Conservation (phyloP, 2,888 invertebrate genomes). For the Acheta domesticus region DNA sequence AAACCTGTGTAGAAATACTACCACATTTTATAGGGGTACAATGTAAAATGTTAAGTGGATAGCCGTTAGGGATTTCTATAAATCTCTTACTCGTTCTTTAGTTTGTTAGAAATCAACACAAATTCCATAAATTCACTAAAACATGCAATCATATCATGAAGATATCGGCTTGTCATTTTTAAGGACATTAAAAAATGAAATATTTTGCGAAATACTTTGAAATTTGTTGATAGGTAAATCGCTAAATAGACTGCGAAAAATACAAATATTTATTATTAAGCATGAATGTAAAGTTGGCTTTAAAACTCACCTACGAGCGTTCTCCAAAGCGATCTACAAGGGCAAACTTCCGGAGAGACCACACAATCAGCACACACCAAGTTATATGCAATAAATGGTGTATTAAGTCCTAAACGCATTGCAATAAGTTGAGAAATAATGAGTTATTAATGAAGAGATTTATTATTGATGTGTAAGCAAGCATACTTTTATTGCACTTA, state of each 20-base stretch:
- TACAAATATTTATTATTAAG: not conserved
- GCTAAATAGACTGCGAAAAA: conserved; percentile 1
- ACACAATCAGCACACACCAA: not conserved
- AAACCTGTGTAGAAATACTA: not conserved
- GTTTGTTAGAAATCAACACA: not conserved
- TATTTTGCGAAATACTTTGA: conserved; percentile 1
- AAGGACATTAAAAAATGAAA: not conserved
- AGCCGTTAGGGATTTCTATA: not conserved
- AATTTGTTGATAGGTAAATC: not conserved
- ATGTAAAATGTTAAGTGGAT: not conserved
- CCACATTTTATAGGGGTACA: not conserved
- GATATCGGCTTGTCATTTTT: not conserved
- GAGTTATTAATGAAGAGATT: not conserved
- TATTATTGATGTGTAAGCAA: conserved; percentile 9
- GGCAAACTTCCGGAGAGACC: not conserved
- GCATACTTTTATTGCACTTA: conserved; percentile 4
- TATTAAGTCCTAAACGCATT: not conserved
- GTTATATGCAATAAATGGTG: conserved; percentile 2
- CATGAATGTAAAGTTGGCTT: not conserved
- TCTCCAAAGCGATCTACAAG: not conserved
- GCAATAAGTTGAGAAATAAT: not conserved
- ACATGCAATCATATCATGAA: conserved; percentile 8
- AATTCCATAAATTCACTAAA: not conserved
- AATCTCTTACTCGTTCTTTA: not conserved
- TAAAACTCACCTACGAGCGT: not conserved